Percentiles rank a stretch among this genome's conserved stretches.
These are phyloP conservation scores for Eira barbara DNA, from an alignment of 2,113 vertebrate genomes.

Conservation along the genomic window DNA sequence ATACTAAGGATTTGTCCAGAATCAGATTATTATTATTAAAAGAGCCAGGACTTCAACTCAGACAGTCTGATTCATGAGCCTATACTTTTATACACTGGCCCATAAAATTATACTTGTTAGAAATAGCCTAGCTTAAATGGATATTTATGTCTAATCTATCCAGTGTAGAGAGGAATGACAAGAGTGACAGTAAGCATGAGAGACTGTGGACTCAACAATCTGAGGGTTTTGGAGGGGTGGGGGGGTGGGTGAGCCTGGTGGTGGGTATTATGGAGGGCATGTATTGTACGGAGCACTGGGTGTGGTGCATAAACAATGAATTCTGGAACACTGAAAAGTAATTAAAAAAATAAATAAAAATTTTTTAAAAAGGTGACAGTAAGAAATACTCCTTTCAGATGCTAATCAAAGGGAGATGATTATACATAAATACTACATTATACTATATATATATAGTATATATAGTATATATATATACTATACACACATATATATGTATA, in stretches of 20 bases:
- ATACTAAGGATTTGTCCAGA: neutral
- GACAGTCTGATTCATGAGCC: neutral
- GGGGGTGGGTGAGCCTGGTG: too few species aligned
- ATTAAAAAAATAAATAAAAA: too few species aligned
- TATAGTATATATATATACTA: too few species aligned
- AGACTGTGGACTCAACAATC: too few species aligned
- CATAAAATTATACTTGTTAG: neutral
- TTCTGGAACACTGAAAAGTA: too few species aligned
- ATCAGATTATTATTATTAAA: neutral
- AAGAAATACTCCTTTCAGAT: neutral
- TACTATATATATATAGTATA: too few species aligned
- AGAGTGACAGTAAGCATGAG: neutral
- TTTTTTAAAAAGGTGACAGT: neutral
- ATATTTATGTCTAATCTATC: neutral
- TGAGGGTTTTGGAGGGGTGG: too few species aligned
- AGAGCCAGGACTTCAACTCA: neutral
- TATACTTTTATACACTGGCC: neutral
- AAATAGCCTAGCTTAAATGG: neutral
- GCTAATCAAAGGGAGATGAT: neutral
- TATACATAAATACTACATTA: too few species aligned
- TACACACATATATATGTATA: too few species aligned
- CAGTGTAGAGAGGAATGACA: neutral
- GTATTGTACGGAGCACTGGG: too few species aligned
- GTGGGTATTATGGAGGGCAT: too few species aligned
- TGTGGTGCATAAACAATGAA: too few species aligned